phyloP scores from a whole-genome alignment of 1,140 invertebrate species.

The Ceratosolen solmsi region DNA sequence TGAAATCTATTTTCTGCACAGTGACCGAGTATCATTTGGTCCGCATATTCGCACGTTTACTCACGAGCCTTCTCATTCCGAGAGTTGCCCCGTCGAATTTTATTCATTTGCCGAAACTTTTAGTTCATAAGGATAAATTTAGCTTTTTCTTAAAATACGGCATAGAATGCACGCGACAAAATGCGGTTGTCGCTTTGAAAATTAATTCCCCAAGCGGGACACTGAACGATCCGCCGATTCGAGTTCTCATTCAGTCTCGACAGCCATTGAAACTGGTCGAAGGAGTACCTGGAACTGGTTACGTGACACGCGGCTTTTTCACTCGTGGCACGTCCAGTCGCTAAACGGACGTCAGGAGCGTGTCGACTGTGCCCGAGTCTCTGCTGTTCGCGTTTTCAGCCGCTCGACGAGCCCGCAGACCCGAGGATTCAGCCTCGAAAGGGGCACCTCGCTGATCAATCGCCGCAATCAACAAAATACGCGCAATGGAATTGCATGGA shows the following conservation, averaged over 20 bases:
- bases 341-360: too few relatives aligned
- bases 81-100: too few relatives aligned
- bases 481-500: slow-evolving; percentile 17
- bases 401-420: too few relatives aligned
- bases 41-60: too few relatives aligned
- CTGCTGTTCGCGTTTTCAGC: too few relatives aligned
- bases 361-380: too few relatives aligned
- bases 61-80: too few relatives aligned
- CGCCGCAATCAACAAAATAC: slow-evolving; percentile 27
- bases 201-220: not conserved
- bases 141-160: too few relatives aligned
- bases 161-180: not conserved
- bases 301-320: not conserved
- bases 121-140: too few relatives aligned
- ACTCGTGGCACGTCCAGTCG: not conserved
- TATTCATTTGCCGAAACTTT: too few relatives aligned
- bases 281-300: slow-evolving; percentile 13
- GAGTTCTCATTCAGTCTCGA: not conserved
- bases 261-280: slow-evolving; percentile 15
- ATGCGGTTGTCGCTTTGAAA: not conserved
- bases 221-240: not conserved
- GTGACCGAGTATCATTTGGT: not conserved
- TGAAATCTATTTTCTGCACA: not conserved
- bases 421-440: not conserved
- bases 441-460: not conserved